phyloP scores from a whole-genome alignment of 2,888 invertebrate genomes.

The Schizaphis graminum region DNA sequence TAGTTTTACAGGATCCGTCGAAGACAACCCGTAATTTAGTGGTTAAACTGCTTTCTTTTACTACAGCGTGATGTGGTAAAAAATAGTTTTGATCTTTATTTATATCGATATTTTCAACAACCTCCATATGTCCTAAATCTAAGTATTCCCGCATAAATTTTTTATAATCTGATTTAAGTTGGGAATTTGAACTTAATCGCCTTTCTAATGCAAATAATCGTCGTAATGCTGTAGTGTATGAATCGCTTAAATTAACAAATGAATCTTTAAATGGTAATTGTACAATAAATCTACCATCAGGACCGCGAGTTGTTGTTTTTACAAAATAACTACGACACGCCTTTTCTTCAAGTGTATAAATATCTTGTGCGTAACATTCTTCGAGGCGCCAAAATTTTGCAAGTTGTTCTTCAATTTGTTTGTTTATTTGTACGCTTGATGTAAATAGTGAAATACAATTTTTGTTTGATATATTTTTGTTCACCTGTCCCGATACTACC shows the following conservation, averaged over 20 bases:
- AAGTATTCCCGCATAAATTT: slow-evolving; percentile 8
- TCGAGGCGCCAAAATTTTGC: slow-evolving; percentile 49
- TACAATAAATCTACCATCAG: background rate
- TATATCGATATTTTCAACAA: background rate
- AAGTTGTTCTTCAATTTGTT: slow-evolving; percentile 2
- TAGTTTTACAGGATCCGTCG: slow-evolving; percentile 41
- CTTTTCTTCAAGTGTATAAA: background rate
- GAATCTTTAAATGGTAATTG: background rate
- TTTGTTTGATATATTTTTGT: no score
- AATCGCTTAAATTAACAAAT: background rate
- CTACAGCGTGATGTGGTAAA: slow-evolving; percentile 53
- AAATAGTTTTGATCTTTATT: background rate
- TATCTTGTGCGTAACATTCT: background rate
- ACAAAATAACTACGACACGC: background rate
- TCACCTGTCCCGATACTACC: slow-evolving; percentile 33
- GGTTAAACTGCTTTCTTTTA: slow-evolving; percentile 32
- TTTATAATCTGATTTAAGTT: slow-evolving; percentile 7
- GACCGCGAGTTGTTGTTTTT: background rate
- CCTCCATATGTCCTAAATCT: background rate
- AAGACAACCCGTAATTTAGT: slow-evolving; percentile 53
- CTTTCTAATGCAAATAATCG: slow-evolving; percentile 35
- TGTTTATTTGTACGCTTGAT: background rate
- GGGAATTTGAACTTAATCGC: background rate
- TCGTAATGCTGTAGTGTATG: slow-evolving; percentile 12
- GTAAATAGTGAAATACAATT: background rate